Percentiles rank a stretch among this genome's conserved stretches.
phyloP scores from a whole-genome alignment of 2,113 vertebrate genomes.

The Cynoglossus semilaevis region DNA sequence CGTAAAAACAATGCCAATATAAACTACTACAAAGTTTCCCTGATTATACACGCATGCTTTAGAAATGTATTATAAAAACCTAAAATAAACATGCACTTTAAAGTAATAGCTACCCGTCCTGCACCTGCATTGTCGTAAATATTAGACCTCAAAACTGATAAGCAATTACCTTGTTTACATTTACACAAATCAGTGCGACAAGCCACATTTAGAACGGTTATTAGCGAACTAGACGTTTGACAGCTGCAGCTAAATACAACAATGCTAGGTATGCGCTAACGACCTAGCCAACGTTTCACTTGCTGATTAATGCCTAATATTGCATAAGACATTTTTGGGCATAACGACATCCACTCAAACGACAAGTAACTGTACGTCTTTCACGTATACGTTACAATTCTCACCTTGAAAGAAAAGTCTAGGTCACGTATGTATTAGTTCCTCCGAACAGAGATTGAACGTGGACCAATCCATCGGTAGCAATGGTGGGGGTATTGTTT shows the following conservation, averaged over 20 bases:
- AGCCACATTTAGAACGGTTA: background rate
- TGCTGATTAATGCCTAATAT: background rate
- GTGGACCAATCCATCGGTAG: background rate
- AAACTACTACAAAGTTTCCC: too few relatives aligned
- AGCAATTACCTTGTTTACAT: background rate
- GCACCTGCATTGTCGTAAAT: too few relatives aligned
- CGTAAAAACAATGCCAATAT: too few relatives aligned
- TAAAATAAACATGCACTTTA: too few relatives aligned
- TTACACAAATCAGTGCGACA: slow-evolving; percentile 1
- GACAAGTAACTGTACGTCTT: background rate
- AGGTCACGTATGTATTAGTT: slow-evolving; percentile 69
- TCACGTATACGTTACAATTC: slow-evolving; percentile 14
- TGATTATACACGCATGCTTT: too few relatives aligned
- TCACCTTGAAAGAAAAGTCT: slow-evolving; percentile 70
- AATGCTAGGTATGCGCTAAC: slow-evolving; percentile 50
- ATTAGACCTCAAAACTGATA: too few relatives aligned
- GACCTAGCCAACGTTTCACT: slow-evolving; percentile 13
- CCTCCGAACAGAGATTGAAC: slow-evolving; percentile 46
- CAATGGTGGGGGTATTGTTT: background rate
- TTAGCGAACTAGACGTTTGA: slow-evolving; percentile 19
- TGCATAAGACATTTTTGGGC: background rate
- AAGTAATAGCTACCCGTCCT: too few relatives aligned
- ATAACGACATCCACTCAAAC: background rate
- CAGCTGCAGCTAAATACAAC: slow-evolving; percentile 26
- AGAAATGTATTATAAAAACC: background rate